phyloP scores from a whole-genome alignment of 1,140 invertebrate genomes.

The Hydropsyche tenuis region DNA sequence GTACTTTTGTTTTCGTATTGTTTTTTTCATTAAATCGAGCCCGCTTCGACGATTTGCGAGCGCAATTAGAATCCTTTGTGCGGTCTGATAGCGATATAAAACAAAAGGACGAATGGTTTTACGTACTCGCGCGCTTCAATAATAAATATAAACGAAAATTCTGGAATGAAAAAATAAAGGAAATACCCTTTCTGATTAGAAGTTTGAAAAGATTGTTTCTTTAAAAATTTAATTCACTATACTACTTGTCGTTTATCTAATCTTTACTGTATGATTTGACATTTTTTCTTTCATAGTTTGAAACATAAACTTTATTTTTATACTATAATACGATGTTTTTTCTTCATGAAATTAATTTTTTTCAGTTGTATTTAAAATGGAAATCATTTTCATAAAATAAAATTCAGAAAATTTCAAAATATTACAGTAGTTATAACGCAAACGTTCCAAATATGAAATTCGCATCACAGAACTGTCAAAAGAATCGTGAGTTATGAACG shows the following conservation, averaged over 20 bases:
- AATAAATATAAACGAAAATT: constrained; percentile 1
- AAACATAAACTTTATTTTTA: too few species aligned
- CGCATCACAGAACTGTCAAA: not conserved
- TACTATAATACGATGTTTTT: too few species aligned
- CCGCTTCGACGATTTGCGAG: constrained; percentile 15
- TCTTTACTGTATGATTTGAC: too few species aligned
- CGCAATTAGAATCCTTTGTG: constrained; percentile 21
- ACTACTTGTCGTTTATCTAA: too few species aligned
- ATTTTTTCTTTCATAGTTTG: too few species aligned
- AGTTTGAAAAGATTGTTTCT: too few species aligned
- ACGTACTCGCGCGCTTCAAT: not conserved
- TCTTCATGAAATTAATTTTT: not conserved
- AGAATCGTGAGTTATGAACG: too few species aligned
- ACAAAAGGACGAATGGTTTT: not conserved
- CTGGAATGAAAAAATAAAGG: not conserved
- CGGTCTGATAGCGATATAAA: constrained; percentile 8
- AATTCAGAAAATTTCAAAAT: not conserved
- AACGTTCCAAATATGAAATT: constrained; percentile 1
- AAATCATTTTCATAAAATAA: not conserved
- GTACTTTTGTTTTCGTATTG: not conserved
- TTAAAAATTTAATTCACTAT: too few species aligned
- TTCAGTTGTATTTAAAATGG: too few species aligned
- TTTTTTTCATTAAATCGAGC: constrained; percentile 32
- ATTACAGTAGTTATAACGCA: too few species aligned
- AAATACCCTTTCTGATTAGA: too few species aligned